A percentile compares a stretch with the other conserved stretches of the same genome.
Conservation (phyloP, 2,888 invertebrate species). For the Merodon equestris region DNA sequence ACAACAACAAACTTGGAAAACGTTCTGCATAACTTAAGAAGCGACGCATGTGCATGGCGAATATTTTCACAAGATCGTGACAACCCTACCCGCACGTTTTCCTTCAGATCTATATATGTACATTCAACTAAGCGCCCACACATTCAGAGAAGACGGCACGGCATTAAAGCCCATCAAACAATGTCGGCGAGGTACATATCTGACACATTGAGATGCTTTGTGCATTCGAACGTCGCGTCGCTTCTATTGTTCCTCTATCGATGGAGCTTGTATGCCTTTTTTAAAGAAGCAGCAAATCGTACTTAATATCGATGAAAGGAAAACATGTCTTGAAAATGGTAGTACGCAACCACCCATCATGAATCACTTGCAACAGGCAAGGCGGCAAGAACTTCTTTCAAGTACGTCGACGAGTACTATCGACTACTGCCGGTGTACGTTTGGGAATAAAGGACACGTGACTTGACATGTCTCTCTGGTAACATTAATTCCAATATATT, state of each 20-base stretch:
- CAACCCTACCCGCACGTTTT: conserved; percentile 54
- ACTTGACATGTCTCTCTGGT: conserved; percentile 67
- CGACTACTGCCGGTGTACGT: no score
- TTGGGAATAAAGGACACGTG: conserved; percentile 55
- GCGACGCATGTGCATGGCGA: no score
- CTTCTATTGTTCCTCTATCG: conserved; percentile 24
- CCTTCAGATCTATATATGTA: conserved; percentile 31
- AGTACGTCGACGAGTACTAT: conserved; percentile 7
- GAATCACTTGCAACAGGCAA: conserved; percentile 42
- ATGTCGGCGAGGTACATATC: conserved; percentile 50
- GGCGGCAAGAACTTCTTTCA: conserved; percentile 28
- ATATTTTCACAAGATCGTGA: conserved; percentile 62
- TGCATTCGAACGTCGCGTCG: conserved; percentile 7
- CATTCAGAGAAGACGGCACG: conserved; percentile 19
- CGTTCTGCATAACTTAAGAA: neutral
- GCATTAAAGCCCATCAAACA: conserved; percentile 32
- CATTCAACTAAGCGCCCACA: conserved; percentile 30
- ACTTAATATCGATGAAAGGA: conserved; percentile 2
- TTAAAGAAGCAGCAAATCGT: conserved; percentile 1
- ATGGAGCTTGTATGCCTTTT: no score
- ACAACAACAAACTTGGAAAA: no score
- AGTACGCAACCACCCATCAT: conserved; percentile 21
- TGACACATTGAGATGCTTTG: conserved; percentile 58
- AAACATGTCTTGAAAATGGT: conserved; percentile 20
- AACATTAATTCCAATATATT: conserved; percentile 68